Base-by-base conservation (phyloP, 2,888 invertebrate species). In the Glaucopsyche alexis region DNA sequence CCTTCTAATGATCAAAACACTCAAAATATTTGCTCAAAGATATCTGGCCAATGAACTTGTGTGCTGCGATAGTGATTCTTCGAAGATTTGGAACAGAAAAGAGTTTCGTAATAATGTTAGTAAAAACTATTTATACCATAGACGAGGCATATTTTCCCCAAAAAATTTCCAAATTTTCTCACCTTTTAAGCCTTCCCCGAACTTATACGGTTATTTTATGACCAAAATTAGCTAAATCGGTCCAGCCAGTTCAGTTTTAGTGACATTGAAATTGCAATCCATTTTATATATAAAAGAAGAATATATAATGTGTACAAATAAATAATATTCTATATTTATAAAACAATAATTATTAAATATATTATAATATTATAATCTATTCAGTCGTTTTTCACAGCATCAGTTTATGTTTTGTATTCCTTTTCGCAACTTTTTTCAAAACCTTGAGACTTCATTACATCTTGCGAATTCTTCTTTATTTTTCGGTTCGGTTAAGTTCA, bases 391-490 rank as follows among this genome's bases (percentile, higher is more conserved):
- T 9, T 55, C 71, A 71, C 55, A 55, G 42, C 60, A 45, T 40
- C 60, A 7, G 60, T 38, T 69, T 69, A 16, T 47, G 8, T 73
- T 70, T 70, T 70, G 73, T 69, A 29, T 49, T 71, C 42, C 29
- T 60, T 47, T 70, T 14, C 14, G 40, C 14, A 42, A 19, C 49
- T 49, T 29, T 70, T 66, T 60, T 77, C 81, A 91, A 83, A 89
- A 88, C 75, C 83, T 79, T 11, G 90, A 89, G 9, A 90, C 84
- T 83, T 91, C 90, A 72, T 89, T 90, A 0, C 84, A 80, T 79
- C 86, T 87, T 0, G 88, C 87, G 64, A 80, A 86, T 74, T 86
- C 84, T 82, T 91, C 87, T 79, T 89, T 90, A 73, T 76, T 85
- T 14, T 75, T 79, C 4, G 84, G 81, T 75, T 87, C 80, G 11